These are phyloP conservation scores for Drosophila barbarae DNA, from an alignment of 2,888 invertebrate genomes.

Conservation along the genomic window DNA sequence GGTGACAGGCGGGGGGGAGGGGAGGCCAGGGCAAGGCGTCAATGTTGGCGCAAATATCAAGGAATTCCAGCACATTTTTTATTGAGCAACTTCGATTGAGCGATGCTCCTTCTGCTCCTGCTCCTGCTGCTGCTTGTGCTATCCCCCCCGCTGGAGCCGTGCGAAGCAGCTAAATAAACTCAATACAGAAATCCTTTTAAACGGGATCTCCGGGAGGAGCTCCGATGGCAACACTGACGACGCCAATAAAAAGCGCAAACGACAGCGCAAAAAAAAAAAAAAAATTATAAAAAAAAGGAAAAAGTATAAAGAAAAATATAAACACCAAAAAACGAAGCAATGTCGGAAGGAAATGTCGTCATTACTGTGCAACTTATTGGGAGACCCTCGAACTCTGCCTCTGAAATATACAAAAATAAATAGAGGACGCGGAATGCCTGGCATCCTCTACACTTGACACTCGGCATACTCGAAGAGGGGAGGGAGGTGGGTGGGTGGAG, in stretches of 20 bases:
- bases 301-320: background rate
- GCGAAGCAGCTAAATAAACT: constrained; percentile 61
- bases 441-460: constrained; percentile 61
- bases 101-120: constrained; percentile 18
- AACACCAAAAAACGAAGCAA: background rate
- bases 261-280: constrained; percentile 24
- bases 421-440: constrained; percentile 52
- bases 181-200: constrained; percentile 54
- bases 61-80: constrained; percentile 60
- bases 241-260: constrained; percentile 60
- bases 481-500: background rate
- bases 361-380: constrained; percentile 61
- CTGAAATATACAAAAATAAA: constrained; percentile 16
- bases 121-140: background rate
- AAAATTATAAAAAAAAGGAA: background rate
- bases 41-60: constrained; percentile 48
- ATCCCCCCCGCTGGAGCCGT: background rate
- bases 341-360: constrained; percentile 70
- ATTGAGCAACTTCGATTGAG: constrained; percentile 66
- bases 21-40: constrained; percentile 7
- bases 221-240: constrained; percentile 47
- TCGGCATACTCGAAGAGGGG: background rate
- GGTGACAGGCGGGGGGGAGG: constrained; percentile 10
- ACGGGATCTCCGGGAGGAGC: constrained; percentile 8
- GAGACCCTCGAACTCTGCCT: constrained; percentile 4